Conservation (phyloP, 2,113 vertebrate genomes). For the Zapornia atra region DNA sequence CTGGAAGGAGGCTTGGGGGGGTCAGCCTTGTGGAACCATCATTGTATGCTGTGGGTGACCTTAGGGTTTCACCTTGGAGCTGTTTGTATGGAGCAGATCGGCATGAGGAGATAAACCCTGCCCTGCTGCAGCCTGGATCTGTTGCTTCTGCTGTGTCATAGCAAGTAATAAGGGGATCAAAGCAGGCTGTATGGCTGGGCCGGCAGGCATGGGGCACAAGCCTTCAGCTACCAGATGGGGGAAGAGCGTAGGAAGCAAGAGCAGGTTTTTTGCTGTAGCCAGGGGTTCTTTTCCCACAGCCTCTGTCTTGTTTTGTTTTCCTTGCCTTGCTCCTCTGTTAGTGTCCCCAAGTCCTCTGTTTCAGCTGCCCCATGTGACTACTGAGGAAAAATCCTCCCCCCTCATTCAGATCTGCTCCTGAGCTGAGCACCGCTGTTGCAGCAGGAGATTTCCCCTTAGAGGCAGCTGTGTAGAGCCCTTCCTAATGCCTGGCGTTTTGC, state of each 20-base stretch:
- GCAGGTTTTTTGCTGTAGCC: not conserved
- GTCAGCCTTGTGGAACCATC: not conserved
- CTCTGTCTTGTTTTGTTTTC: not conserved
- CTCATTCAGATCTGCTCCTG: not conserved
- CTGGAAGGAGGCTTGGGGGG: not conserved
- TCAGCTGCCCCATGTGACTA: not conserved
- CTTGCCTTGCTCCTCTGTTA: not conserved
- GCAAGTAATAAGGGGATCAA: not conserved
- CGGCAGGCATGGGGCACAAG: not conserved
- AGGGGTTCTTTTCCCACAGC: not conserved
- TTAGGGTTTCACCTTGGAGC: not conserved
- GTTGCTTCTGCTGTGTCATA: not conserved
- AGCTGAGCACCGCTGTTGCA: not conserved
- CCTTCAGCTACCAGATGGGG: not conserved
- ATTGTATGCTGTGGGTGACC: not conserved
- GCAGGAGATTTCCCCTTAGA: not conserved
- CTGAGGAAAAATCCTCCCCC: not conserved
- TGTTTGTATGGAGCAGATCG: not conserved
- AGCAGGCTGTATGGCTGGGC: not conserved
- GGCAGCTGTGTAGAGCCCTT: not conserved
- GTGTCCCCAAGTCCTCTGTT: fast-evolving
- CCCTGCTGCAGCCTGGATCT: not conserved
- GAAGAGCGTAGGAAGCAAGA: not conserved
- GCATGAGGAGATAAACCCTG: not conserved
- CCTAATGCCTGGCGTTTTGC: not conserved